Conservation (phyloP, 2,888 invertebrate species). For the Eristalinus sepulchralis region DNA sequence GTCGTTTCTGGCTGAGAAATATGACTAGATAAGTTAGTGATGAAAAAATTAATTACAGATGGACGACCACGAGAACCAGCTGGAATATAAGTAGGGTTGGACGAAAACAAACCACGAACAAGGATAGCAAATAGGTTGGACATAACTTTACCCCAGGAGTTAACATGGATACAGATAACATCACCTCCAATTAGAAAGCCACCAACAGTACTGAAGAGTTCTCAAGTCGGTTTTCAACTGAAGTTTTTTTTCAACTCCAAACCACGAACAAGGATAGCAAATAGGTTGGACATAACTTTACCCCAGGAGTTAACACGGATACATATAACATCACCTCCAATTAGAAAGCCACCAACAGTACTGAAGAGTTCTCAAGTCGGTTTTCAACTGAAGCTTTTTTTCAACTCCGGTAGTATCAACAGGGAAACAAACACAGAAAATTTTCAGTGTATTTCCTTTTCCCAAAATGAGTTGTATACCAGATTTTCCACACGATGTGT, state of each 20-base stretch:
- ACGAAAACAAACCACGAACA: neutral
- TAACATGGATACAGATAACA: neutral
- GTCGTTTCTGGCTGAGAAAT: neutral
- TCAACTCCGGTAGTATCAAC: too few relatives aligned
- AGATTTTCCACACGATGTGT: neutral
- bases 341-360: too few relatives aligned
- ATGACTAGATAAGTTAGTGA: constrained; percentile 7
- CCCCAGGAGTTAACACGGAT: too few relatives aligned
- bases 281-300: neutral
- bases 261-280: neutral
- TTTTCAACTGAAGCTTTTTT: neutral
- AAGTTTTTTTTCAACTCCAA: neutral
- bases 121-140: neutral
- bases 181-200: too few relatives aligned
- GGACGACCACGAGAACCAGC: constrained; percentile 26
- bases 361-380: too few relatives aligned
- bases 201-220: too few relatives aligned
- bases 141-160: neutral
- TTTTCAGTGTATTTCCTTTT: too few relatives aligned
- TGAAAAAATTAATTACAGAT: constrained; percentile 16
- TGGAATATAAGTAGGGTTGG: constrained; percentile 14
- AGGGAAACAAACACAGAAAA: too few relatives aligned
- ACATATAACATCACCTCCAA: too few relatives aligned
- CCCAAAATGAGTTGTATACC: neutral
- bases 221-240: too few relatives aligned